These are phyloP conservation scores for Vidua chalybeata DNA, from an alignment of 2,113 vertebrate genomes.

Conservation along the genomic window DNA sequence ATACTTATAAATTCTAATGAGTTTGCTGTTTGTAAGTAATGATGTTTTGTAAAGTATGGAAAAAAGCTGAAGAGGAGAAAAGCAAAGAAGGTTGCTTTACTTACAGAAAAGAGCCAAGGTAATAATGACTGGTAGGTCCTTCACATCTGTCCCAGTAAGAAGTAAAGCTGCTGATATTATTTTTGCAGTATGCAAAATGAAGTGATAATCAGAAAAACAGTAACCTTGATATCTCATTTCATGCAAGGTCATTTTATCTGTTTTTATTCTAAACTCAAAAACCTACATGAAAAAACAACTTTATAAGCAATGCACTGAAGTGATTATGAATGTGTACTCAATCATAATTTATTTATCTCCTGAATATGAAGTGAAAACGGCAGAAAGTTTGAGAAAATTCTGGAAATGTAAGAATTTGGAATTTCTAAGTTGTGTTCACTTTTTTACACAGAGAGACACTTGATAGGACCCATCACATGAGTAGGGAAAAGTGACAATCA, in stretches of 20 bases:
- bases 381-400: not conserved
- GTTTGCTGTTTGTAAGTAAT: not conserved
- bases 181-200: not conserved
- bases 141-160: not conserved
- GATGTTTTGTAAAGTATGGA: not conserved
- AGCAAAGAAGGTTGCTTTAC: not conserved
- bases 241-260: not conserved
- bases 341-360: not conserved
- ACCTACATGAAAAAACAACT: not conserved
- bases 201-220: not conserved
- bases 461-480: accelerated
- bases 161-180: not conserved
- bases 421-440: not conserved
- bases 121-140: not conserved
- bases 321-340: not conserved
- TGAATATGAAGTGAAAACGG: not conserved
- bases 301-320: not conserved
- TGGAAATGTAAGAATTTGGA: not conserved
- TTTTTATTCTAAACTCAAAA: not conserved
- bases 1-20: not conserved
- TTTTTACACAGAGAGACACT: not conserved
- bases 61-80: not conserved
- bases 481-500: not conserved
- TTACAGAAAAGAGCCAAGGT: not conserved
- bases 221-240: not conserved